phyloP scores from a whole-genome alignment of 2,113 vertebrate genomes.

The Lethenteron camtschaticum region DNA sequence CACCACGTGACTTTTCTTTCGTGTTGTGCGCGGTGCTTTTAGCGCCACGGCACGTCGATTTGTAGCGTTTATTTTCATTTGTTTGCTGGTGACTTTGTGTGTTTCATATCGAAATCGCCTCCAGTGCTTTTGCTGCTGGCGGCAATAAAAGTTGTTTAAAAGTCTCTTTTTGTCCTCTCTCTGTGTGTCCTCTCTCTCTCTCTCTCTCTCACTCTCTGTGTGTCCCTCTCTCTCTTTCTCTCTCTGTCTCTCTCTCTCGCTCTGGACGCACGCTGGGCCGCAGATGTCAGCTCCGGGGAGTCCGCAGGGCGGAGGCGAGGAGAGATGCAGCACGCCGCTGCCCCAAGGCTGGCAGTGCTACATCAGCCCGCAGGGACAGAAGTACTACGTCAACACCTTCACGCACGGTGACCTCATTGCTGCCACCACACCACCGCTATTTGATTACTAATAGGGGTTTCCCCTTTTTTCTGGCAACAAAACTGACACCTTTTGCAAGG shows the following conservation, averaged over 20 bases:
- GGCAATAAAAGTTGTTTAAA: no score
- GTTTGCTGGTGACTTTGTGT: no score
- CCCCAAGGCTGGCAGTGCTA: conserved; percentile 81
- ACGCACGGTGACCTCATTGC: conserved; percentile 45
- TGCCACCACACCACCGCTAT: no score
- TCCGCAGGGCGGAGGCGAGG: conserved; percentile 26
- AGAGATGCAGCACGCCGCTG: conserved; percentile 34
- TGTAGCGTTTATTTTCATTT: no score
- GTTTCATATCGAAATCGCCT: no score
- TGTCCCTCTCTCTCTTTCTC: conserved; percentile 4
- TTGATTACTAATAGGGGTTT: no score
- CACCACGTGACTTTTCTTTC: no score
- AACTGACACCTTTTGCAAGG: no score
- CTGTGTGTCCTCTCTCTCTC: background rate
- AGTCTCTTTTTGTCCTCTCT: conserved; percentile 6
- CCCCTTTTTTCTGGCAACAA: no score
- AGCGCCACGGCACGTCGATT: no score
- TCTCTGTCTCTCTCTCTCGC: conserved; percentile 9
- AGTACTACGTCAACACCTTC: conserved; percentile 79
- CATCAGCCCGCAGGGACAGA: conserved; percentile 69
- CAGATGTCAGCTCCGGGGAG: conserved; percentile 53
- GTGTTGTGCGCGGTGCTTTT: no score
- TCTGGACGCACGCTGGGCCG: background rate
- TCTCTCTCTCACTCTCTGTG: background rate
- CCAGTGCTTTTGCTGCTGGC: no score